Percentiles rank a stretch among this genome's conserved stretches.
phyloP scores from a whole-genome alignment of 2,797 vertebrate species.

The Scomberomorus guttatus region DNA sequence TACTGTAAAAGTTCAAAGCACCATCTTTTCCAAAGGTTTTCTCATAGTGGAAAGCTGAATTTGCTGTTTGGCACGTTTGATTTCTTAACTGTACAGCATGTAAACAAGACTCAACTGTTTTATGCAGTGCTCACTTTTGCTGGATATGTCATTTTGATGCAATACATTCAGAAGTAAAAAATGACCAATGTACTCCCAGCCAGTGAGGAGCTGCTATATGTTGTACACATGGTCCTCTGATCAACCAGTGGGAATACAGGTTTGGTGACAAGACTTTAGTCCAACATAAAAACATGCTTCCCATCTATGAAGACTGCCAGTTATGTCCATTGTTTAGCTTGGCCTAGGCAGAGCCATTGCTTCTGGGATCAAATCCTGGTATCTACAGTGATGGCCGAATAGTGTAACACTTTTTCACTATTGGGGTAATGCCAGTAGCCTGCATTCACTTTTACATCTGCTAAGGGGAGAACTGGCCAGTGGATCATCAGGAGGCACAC shows the following conservation, averaged over 20 bases:
- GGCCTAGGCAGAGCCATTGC: too few species aligned
- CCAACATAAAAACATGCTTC: too few species aligned
- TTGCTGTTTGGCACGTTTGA: neutral
- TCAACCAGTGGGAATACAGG: too few species aligned
- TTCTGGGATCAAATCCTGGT: too few species aligned
- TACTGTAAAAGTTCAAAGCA: conserved; percentile 23
- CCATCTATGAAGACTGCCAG: too few species aligned
- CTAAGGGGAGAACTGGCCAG: neutral
- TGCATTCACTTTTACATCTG: too few species aligned
- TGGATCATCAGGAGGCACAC: too few species aligned
- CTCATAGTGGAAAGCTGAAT: conserved; percentile 15
- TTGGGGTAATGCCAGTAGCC: too few species aligned
- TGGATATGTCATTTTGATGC: neutral
- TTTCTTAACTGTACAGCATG: neutral
- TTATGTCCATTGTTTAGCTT: too few species aligned
- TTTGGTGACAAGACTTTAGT: too few species aligned
- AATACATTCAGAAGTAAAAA: neutral
- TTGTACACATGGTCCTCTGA: neutral
- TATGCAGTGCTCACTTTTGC: neutral
- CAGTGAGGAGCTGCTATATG: neutral
- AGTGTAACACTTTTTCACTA: too few species aligned
- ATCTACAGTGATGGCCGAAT: too few species aligned
- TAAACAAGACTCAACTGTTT: neutral
- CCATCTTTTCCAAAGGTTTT: neutral
- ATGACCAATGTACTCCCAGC: neutral